Conservation (phyloP, 2,113 vertebrate genomes). For the Anhinga rufa region DNA sequence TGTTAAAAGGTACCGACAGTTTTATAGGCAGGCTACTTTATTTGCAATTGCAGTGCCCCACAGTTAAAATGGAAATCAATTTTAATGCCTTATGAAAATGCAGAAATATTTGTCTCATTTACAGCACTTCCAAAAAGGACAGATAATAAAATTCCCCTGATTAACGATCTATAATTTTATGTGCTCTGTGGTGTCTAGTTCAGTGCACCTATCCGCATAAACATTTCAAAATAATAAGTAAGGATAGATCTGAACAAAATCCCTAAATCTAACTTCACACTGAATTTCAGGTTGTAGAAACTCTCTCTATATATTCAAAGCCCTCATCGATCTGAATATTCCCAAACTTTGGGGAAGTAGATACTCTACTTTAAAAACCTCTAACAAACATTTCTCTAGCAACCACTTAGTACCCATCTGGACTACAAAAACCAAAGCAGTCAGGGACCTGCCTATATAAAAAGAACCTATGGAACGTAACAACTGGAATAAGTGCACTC, state of each 20-base stretch:
- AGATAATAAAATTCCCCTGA: slow-evolving; percentile 39
- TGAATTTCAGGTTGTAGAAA: not conserved
- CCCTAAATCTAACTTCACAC: not conserved
- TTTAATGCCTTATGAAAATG: slow-evolving; percentile 52
- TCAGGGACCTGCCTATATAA: not conserved
- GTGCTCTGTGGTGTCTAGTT: not conserved
- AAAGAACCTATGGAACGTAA: not conserved
- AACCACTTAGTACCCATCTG: not conserved
- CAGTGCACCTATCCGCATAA: not conserved
- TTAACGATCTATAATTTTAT: slow-evolving; percentile 34
- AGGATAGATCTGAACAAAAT: not conserved
- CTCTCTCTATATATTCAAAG: not conserved
- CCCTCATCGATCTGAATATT: not conserved
- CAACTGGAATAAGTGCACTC: not conserved
- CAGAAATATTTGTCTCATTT: slow-evolving; percentile 62
- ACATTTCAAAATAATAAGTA: not conserved
- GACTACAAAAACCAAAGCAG: not conserved
- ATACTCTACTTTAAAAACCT: not conserved
- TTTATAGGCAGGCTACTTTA: slow-evolving; percentile 47
- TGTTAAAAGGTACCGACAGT: slow-evolving; percentile 17
- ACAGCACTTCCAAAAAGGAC: slow-evolving; percentile 34
- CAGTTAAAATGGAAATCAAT: slow-evolving; percentile 59
- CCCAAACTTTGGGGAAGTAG: not conserved
- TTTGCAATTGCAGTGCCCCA: slow-evolving; percentile 45
- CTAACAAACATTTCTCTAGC: not conserved